Conservation (phyloP, 2,888 invertebrate species). For the Dasysyrphus albostriatus region DNA sequence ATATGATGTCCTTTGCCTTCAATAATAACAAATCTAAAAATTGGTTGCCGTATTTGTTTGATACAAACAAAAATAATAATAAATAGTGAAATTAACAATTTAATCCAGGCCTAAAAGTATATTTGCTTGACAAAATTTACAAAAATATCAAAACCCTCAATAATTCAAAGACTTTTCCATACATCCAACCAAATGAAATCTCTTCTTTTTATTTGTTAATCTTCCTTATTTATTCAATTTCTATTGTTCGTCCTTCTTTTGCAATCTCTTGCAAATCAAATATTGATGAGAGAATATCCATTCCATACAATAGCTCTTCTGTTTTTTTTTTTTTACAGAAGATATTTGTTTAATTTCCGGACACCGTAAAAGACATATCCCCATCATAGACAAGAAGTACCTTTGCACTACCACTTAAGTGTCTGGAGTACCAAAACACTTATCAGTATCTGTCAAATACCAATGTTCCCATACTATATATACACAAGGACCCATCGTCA, state of each 20-base stretch:
- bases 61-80: no score
- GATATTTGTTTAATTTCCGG: slow-evolving; percentile 67
- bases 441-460: slow-evolving; percentile 63
- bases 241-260: background rate
- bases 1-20: no score
- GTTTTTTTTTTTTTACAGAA: background rate
- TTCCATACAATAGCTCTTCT: background rate
- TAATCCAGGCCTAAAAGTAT: background rate
- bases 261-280: slow-evolving; percentile 41
- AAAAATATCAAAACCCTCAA: background rate
- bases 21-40: no score
- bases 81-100: background rate
- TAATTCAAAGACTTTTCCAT: background rate
- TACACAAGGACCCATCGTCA: background rate
- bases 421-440: slow-evolving; percentile 59
- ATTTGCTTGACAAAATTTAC: background rate
- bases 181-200: slow-evolving; percentile 26
- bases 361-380: slow-evolving; percentile 51
- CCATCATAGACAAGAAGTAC: slow-evolving; percentile 31
- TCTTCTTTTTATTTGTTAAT: slow-evolving; percentile 36
- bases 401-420: slow-evolving; percentile 54
- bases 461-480: slow-evolving; percentile 37
- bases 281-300: slow-evolving; percentile 27
- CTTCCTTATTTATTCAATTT: slow-evolving; percentile 25
- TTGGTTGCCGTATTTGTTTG: no score